Base-by-base conservation (phyloP, 2,113 vertebrate genomes). In the Chionodraco myersi region DNA sequence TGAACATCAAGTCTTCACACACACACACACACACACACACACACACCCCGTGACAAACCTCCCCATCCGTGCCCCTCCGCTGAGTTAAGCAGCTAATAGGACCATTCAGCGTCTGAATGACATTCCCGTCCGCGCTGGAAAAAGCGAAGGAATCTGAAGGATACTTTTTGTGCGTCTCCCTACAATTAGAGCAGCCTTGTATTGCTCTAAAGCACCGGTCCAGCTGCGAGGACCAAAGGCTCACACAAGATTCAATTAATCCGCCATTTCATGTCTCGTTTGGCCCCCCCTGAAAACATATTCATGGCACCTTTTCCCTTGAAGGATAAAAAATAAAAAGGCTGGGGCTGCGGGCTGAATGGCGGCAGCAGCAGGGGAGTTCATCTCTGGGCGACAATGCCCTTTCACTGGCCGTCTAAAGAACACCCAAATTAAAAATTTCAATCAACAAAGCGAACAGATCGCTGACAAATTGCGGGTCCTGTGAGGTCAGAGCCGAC, bases 51-150 rank as follows among this genome's bases (percentile, higher is more conserved):
- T 85, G 90, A 85, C 94, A 95, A 96, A 96, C 94, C 95, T 96
- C 95, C 93, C 96, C 94, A 95, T 96, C 96, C 93, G 93, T 96
- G 95, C 94, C 85, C 93, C 83, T 87, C 92, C 92, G 94, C 92
- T 94, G 96, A 96, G 96, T 97, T 97, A 98, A 97, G 97, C 96
- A 97, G 97, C 96, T 98, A 98, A 98, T 96, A 93, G 96, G 95
- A 93, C 95, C 95, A 96, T 97, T 97, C 96, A 96, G 93, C 75
- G 88, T 84, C 88, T 96, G 96, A 97, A 97, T 95, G 94, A 96
- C 96, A 95, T 96, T 97, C 95, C 95, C 93, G 94, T 94, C 95
- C 93, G 95, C 88, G 93, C 96, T 96, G 95, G 74, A 97, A 94
- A 41, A 82, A 94, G 94, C 93, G 15, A 95, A 96, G 96, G 97